A percentile compares a stretch with the other conserved stretches of the same genome.
These are phyloP conservation scores for Sycophaga agraensis DNA, from an alignment of 1,140 invertebrate genomes.

Conservation along the genomic window DNA sequence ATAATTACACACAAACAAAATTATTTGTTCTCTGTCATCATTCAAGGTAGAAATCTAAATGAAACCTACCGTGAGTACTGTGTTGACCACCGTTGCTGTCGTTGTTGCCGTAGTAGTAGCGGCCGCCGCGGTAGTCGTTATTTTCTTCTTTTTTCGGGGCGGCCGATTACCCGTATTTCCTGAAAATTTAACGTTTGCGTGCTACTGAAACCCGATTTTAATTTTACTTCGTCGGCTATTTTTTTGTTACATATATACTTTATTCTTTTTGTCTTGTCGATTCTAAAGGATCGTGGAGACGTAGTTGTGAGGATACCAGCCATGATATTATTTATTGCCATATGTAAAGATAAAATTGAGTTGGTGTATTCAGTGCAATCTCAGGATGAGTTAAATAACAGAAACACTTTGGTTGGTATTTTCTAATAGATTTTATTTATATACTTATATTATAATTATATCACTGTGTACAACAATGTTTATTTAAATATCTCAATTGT, in stretches of 20 bases:
- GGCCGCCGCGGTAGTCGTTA: slow-evolving; percentile 42
- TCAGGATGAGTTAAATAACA: too few species aligned
- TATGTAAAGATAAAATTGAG: too few species aligned
- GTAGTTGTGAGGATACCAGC: slow-evolving; percentile 41
- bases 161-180: slow-evolving; percentile 52
- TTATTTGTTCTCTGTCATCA: too few species aligned
- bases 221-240: too few species aligned
- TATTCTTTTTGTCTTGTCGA: background rate
- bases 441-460: slow-evolving; percentile 61
- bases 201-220: slow-evolving; percentile 16
- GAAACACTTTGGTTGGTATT: slow-evolving; percentile 47
- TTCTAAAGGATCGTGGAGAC: slow-evolving; percentile 5
- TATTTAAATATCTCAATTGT: slow-evolving; percentile 59
- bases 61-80: slow-evolving; percentile 47
- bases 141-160: slow-evolving; percentile 54
- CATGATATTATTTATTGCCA: slow-evolving; percentile 22
- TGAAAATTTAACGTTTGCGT: slow-evolving; percentile 47
- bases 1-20: too few species aligned
- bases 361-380: too few species aligned
- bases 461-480: slow-evolving; percentile 62
- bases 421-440: slow-evolving; percentile 62
- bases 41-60: too few species aligned
- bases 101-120: slow-evolving; percentile 33
- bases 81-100: slow-evolving; percentile 27
- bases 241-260: background rate